Evolutionary conservation across 2,797 vertebrate species (phyloP).

Genomic region (Aplochiton taeniatus): DNA sequence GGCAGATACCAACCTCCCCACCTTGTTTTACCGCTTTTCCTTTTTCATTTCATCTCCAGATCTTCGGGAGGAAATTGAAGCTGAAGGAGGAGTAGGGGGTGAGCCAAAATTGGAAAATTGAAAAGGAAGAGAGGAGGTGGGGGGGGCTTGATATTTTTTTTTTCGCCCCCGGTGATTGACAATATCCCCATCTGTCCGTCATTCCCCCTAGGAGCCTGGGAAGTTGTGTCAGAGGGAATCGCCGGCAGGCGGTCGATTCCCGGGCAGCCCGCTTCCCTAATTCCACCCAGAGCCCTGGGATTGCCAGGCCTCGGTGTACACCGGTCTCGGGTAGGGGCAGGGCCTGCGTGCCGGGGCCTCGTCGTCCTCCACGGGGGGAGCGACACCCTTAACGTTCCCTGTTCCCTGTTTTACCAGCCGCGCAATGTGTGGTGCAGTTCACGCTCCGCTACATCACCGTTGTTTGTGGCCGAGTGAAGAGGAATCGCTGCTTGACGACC

Average conservation of each 20-base stretch:
- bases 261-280: too few species aligned
- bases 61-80: slow-evolving; percentile 56
- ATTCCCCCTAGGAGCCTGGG: slow-evolving; percentile 15
- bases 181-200: slow-evolving; percentile 31
- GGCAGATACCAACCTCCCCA: slow-evolving; percentile 54
- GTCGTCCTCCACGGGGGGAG: too few species aligned
- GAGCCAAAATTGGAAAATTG: slow-evolving; percentile 28
- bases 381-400: too few species aligned
- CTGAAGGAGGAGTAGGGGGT: slow-evolving; percentile 43
- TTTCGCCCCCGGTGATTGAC: slow-evolving; percentile 41
- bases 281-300: too few species aligned
- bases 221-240: background rate
- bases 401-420: too few species aligned
- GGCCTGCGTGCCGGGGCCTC: too few species aligned
- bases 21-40: slow-evolving; percentile 42
- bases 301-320: too few species aligned
- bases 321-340: too few species aligned
- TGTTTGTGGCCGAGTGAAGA: slow-evolving; percentile 58
- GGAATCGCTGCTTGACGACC: slow-evolving; percentile 52
- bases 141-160: background rate
- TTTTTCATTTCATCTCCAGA: slow-evolving; percentile 41
- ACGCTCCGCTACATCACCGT: slow-evolving; percentile 44
- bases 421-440: slow-evolving; percentile 59
- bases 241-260: too few species aligned
- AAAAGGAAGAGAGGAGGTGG: background rate